Base-by-base conservation (phyloP, 2,113 vertebrate species). In the Columbina picui region DNA sequence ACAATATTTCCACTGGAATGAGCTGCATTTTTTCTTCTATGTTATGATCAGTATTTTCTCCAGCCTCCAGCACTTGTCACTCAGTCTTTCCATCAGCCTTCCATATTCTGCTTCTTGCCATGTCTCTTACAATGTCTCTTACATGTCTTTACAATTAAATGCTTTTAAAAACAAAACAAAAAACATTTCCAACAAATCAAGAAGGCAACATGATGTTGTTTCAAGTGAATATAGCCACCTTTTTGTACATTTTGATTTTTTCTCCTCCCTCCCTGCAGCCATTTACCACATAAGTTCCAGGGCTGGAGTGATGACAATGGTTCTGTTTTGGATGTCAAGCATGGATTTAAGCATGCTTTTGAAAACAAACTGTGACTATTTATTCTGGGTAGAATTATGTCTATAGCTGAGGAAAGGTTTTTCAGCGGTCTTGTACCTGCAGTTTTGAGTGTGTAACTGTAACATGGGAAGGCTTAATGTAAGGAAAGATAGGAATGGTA, bases 41-140 rank as follows among this genome's bases (percentile, higher is more conserved):
- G 41, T 73, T 86, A n/a, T 85, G 47, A 87, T 89, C 32, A 47
- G 49, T 80, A 68, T 74, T 94, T 92, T 64, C 50, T 95, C 68
- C 38, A 70, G 12, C 29, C 14, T 84, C 55, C 38, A 55, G 32
- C 20, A 7, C 20, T 38, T 83, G 52, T 80, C 2, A 3, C 34
- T 53, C 27, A 39, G 26, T 50, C 30, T 74, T 95, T 75, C 63
- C 25, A 38, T 61, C 41, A 67, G 3, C 26, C 13, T 93, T 36
- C 56, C 10, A 49, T 27, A 57, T 76, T 73, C 56, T 82, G 4
- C 14, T 71, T 21, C 10, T 82, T 14, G 71, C 16, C 7, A 15
- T 73, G 4, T 38, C 25, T 53, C 25, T 85, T 73, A 16, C 20
- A n/a, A n/a, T n/a, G n/a, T n/a, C n/a, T n/a, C n/a, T n/a, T n/a